phyloP scores from a whole-genome alignment of 2,888 invertebrate species.

The Agrochola lychnidis region DNA sequence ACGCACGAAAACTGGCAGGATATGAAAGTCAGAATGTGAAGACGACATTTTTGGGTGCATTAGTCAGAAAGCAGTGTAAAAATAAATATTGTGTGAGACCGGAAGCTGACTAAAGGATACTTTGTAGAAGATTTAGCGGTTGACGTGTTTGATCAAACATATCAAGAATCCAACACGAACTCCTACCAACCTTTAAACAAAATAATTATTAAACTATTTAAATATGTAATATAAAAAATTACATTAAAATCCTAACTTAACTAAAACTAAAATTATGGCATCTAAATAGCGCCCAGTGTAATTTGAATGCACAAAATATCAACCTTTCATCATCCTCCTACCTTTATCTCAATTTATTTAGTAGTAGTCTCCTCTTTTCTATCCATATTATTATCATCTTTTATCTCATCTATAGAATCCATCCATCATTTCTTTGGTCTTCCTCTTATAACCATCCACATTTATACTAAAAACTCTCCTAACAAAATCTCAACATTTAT shows the following conservation, averaged over 20 bases:
- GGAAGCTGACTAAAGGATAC: conserved; percentile 18
- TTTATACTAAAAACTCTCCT: neutral
- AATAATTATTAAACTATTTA: neutral
- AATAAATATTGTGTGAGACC: conserved; percentile 20
- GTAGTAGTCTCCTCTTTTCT: neutral
- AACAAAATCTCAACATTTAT: neutral
- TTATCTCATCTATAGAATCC: neutral
- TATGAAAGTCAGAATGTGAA: conserved; percentile 9
- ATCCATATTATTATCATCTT: neutral
- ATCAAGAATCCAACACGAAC: neutral
- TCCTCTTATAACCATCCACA: neutral
- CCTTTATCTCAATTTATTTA: neutral
- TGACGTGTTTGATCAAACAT: neutral
- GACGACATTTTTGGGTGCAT: conserved; percentile 17
- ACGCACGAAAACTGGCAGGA: neutral
- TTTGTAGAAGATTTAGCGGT: conserved; percentile 3
- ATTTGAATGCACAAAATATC: neutral
- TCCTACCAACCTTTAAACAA: neutral
- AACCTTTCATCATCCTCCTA: neutral
- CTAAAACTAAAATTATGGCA: neutral
- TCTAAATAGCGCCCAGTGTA: neutral
- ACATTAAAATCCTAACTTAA: too few species aligned
- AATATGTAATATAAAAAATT: neutral
- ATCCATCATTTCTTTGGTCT: neutral
- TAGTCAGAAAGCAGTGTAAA: conserved; percentile 39